A percentile compares a stretch with the other conserved stretches of the same genome.
Conservation (phyloP, 2,888 invertebrate species). For the Cephus spinipes region DNA sequence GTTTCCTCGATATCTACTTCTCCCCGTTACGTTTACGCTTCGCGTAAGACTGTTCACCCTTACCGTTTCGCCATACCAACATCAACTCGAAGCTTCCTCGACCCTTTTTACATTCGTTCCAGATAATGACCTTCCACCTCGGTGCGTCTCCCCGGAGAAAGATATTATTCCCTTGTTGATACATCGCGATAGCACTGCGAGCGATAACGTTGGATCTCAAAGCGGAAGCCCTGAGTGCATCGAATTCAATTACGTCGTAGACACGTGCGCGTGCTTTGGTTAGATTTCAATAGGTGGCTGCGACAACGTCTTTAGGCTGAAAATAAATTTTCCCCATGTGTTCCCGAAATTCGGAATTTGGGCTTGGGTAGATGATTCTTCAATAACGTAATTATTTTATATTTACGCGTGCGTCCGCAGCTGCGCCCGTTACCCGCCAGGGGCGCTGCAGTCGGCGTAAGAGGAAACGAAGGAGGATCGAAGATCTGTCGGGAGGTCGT, state of each 20-base stretch:
- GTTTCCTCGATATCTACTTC: neutral
- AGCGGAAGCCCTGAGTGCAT: neutral
- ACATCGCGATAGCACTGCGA: neutral
- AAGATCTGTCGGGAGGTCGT: neutral
- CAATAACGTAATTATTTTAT: too few species aligned
- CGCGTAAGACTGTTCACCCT: neutral
- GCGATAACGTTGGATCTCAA: neutral
- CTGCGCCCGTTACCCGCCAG: neutral
- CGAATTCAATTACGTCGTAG: neutral
- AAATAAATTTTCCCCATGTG: too few species aligned
- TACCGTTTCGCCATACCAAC: neutral
- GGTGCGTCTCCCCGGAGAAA: neutral
- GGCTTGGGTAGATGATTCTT: too few species aligned
- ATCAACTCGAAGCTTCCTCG: neutral
- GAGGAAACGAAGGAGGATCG: neutral
- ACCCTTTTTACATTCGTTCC: neutral
- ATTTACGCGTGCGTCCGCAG: neutral
- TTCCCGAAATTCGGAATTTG: too few species aligned
- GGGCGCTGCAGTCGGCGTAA: too few species aligned
- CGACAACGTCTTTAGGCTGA: too few species aligned
- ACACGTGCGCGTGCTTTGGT: neutral
- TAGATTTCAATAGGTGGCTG: neutral
- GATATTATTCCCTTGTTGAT: neutral
- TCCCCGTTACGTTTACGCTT: neutral
- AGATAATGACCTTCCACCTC: neutral